These are phyloP conservation scores for Lissonota sp. DNA, from an alignment of 2,888 invertebrate genomes.

Conservation along the genomic window DNA sequence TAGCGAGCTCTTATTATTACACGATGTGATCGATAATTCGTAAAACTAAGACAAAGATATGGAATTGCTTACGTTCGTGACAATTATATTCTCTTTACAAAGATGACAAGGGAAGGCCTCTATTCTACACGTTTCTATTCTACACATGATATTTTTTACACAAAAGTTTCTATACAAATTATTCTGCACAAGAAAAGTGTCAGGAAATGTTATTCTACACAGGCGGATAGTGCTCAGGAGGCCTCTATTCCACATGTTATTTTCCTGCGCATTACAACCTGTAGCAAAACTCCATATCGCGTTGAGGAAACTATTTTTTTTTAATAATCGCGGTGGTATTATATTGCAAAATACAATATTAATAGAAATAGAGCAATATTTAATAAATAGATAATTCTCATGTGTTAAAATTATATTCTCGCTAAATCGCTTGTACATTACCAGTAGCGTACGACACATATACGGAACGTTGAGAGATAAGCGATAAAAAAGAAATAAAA, in stretches of 20 bases:
- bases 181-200: too few species aligned
- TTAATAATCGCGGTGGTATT: background rate
- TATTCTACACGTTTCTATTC: too few species aligned
- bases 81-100: background rate
- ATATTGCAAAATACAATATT: background rate
- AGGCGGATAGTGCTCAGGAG: too few species aligned
- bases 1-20: background rate
- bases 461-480: conserved; percentile 47
- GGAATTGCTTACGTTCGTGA: conserved; percentile 9
- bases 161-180: too few species aligned
- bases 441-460: conserved; percentile 43
- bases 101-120: too few species aligned
- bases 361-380: background rate
- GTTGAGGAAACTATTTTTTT: background rate
- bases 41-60: conserved; percentile 27
- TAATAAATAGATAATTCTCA: conserved; percentile 16
- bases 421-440: background rate
- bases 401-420: conserved; percentile 15
- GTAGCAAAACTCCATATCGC: too few species aligned
- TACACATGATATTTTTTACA: too few species aligned
- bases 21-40: conserved; percentile 40
- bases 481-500: conserved; percentile 50
- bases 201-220: too few species aligned
- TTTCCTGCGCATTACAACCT: background rate
- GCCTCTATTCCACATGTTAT: too few species aligned